A percentile compares a stretch with the other conserved stretches of the same genome.
Evolutionary conservation across 1,140 invertebrate species (phyloP).

Genomic region (Anadara kagoshimensis): DNA sequence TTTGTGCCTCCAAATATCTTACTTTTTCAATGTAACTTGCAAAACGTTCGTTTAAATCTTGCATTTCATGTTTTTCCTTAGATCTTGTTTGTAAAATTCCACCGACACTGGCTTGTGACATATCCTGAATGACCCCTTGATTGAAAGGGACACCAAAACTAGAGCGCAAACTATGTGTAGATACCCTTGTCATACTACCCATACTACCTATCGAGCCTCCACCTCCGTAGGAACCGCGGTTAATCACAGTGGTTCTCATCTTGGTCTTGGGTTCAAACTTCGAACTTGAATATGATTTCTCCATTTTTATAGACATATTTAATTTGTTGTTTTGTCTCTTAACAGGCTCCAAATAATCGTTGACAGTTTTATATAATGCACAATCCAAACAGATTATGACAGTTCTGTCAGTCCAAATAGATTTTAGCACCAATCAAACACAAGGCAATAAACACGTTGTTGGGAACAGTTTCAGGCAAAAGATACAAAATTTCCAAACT

Average conservation of each 20-base stretch:
- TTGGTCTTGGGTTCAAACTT: neutral
- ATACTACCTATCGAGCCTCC: constrained; percentile 6
- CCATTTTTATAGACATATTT: constrained; percentile 5
- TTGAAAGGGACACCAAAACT: neutral
- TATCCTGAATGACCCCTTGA: constrained; percentile 38
- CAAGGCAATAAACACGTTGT: no score
- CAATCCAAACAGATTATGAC: no score
- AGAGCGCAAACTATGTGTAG: neutral
- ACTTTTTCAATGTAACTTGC: constrained; percentile 76
- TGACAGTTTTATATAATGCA: no score
- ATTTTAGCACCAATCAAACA: no score
- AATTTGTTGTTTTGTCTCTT: neutral
- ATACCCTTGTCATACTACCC: neutral
- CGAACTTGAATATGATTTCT: neutral
- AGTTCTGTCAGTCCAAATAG: no score
- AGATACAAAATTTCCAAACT: no score
- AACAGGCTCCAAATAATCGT: no score
- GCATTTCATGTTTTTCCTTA: constrained; percentile 75
- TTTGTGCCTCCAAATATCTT: constrained; percentile 76
- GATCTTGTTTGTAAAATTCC: constrained; percentile 71
- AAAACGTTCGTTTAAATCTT: constrained; percentile 75
- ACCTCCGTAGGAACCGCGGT: neutral
- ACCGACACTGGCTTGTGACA: constrained; percentile 61
- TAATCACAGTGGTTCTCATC: neutral
- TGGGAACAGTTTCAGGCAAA: no score